Base-by-base conservation (phyloP, 2,797 vertebrate species). In the Remorina albescens region DNA sequence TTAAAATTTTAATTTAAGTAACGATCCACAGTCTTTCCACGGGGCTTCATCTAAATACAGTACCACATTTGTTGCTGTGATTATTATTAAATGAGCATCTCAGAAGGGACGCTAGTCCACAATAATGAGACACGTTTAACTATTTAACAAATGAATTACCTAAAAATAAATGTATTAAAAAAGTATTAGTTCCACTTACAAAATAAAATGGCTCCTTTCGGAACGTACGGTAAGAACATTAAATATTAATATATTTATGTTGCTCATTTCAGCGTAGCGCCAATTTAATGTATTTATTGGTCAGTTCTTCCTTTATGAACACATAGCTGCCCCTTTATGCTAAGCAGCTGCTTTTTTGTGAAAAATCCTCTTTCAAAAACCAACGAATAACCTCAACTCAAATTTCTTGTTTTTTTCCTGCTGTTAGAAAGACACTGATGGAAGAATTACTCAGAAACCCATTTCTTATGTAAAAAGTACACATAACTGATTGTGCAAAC, bases 31-130 rank as follows among this genome's bases (percentile, higher is more conserved):
- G 57, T 72, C 42, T 81, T 50, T 74, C 64, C 37, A 26, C 23
- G 44, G 49, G 55, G 59, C 44, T 74, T 63, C 34, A 32, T 71
- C 67, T 65, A 57, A 18, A 69, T 23, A 18, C 32, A 72, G 62
- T 60, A 59, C 39, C 68, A 63, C 65, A 76, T 69, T 76, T 71
- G 39, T 49, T 26, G 47, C 46, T 68, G 34, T 71, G 73, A 66
- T 76, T 82, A 64, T 67, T 71, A 65, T 72, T 80, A 79, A 82
- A 75, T 60, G 61, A 56, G 50, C 57, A 79, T 76, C 50, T 42
- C 34, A 18, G 57, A 41, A 60, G 55, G 68, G 68, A 64, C 32
- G 42, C 44, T 21, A 4, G 23, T 34, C 39, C 46, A 28, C 55
- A 65, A 26, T 58, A 71, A 74, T 67, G 26, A 77, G 50, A 41